Evolutionary conservation across 2,888 invertebrate genomes (phyloP), one percentile per base, ranked within the genome.

Genomic region (Melinopterus prodromus): DNA sequence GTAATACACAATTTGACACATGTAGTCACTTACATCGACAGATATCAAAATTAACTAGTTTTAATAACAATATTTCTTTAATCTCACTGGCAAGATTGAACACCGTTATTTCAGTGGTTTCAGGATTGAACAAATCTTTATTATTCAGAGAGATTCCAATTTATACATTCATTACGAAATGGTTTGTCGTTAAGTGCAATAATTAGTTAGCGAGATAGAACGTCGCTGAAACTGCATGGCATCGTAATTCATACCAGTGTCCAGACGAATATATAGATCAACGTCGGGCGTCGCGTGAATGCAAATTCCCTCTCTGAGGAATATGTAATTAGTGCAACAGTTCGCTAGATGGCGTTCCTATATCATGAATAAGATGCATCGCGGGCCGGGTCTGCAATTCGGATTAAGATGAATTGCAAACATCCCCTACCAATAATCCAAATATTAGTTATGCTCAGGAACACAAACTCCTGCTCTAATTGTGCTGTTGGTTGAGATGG

Each of bases 231-330:
- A 53, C 53, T 53, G 53, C 9, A 53, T 12, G 53, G 5, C 2
- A 4, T 53, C 53, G 53, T 53, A 53, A 53, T 12, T 53, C 53
- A 53, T 53, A 53, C 9, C 7, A 53, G 1, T 4, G 53, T 53
- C 53, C 53, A 53, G 53, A 12, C 53, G 53, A 53, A 53, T 53
- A 53, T 53, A 53, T 53, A 53, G 53, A 53, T 53, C 53, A 53
- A 53, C 53, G 12, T 53, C 53, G 53, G 74, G 36, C 35, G 37
- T 36, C 37, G 74, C 36, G 37, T 37, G 74, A 37, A 74, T 74
- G 74, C 36, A 74, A 74, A 74, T 74, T 74, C 74, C 74, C 74
- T 74, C 37, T 37, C 74, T 35, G 74, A 9, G 74, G 37, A 37
- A 74, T 74, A 74, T 74, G 35, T 74, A 74, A 74, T 74, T 74